phyloP scores from a whole-genome alignment of 2,888 invertebrate genomes.

The Brachyptera putata region DNA sequence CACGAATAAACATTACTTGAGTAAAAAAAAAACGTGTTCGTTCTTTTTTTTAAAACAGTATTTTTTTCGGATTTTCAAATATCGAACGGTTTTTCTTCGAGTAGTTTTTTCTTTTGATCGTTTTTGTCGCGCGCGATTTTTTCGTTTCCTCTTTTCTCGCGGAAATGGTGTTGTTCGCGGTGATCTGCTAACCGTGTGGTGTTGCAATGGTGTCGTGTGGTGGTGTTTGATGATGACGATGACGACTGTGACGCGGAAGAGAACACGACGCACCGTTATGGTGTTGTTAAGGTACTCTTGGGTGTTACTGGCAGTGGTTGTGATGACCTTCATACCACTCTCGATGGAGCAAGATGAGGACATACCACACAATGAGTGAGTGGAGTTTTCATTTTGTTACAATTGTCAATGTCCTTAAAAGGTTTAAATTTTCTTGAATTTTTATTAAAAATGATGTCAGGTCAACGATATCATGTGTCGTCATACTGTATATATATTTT shows the following conservation, averaged over 20 bases:
- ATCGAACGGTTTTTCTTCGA: no score
- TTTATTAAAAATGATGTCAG: no score
- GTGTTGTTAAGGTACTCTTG: conserved; percentile 26
- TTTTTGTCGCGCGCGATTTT: not conserved
- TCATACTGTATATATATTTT: no score
- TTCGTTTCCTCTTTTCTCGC: not conserved
- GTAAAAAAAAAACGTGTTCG: no score
- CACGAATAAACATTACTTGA: no score
- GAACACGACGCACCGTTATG: not conserved
- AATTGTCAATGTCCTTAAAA: no score
- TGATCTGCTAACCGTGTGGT: not conserved
- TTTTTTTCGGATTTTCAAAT: no score
- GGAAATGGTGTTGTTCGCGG: not conserved
- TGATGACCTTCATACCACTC: conserved; percentile 40
- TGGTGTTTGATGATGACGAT: not conserved
- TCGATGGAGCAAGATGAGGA: conserved; percentile 78
- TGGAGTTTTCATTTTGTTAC: no score
- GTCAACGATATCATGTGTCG: no score
- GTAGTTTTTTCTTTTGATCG: not conserved
- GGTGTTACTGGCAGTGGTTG: conserved; percentile 45
- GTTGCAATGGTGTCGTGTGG: not conserved
- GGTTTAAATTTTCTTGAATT: no score
- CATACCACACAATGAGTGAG: conserved; percentile 88
- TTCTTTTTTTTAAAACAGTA: no score
- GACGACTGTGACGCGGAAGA: no score